phyloP scores from a whole-genome alignment of 2,113 vertebrate genomes.

The Pagrus major region DNA sequence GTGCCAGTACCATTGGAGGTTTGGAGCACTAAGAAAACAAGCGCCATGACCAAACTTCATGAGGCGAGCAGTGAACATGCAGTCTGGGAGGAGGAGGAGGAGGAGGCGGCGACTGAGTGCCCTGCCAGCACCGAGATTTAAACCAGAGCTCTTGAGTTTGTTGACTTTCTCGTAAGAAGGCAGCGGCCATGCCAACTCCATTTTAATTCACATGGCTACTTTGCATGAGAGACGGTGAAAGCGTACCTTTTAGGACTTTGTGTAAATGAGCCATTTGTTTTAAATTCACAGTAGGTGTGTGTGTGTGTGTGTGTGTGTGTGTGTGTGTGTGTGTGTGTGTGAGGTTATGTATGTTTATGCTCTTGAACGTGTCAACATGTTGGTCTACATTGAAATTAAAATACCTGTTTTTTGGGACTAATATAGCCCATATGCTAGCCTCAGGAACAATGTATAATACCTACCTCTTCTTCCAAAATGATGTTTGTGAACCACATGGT shows the following conservation, averaged over 20 bases:
- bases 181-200: slow-evolving; percentile 49
- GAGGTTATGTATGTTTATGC: slow-evolving; percentile 20
- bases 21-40: slow-evolving; percentile 67
- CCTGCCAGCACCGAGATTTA: slow-evolving; percentile 66
- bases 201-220: slow-evolving; percentile 74
- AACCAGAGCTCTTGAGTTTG: slow-evolving; percentile 71
- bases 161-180: slow-evolving; percentile 76
- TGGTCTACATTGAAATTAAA: slow-evolving; percentile 5
- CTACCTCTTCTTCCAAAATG: neutral
- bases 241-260: slow-evolving; percentile 42
- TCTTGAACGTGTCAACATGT: slow-evolving; percentile 38
- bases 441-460: neutral
- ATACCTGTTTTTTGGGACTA: slow-evolving; percentile 8
- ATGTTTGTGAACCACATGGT: neutral
- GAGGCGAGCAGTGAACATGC: slow-evolving; percentile 63
- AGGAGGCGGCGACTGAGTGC: slow-evolving; percentile 36
- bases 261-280: slow-evolving; percentile 64
- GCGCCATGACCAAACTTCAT: slow-evolving; percentile 65
- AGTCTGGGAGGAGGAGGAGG: slow-evolving; percentile 47
- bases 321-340: slow-evolving; percentile 6
- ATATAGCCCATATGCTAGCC: neutral
- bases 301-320: neutral
- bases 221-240: slow-evolving; percentile 72
- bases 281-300: slow-evolving; percentile 28
- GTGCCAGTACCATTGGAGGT: slow-evolving; percentile 53